A percentile compares a stretch with the other conserved stretches of the same genome.
phyloP scores from a whole-genome alignment of 2,797 vertebrate species.

The Fistularia commersonii region DNA sequence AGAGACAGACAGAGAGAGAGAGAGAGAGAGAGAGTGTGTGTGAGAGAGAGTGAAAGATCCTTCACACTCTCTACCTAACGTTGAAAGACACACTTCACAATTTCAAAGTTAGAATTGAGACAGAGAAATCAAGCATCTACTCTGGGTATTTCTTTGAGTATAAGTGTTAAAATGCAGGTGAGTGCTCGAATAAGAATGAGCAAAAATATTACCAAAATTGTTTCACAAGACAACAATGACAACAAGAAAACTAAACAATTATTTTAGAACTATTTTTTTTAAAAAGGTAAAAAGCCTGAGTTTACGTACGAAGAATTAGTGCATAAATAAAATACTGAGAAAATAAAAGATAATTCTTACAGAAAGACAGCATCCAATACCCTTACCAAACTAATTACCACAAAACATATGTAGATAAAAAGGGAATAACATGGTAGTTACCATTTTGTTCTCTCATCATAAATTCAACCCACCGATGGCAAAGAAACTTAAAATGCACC shows the following conservation, averaged over 20 bases:
- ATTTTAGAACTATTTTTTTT: background rate
- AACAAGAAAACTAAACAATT: slow-evolving; percentile 1
- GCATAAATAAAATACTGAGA: slow-evolving; percentile 8
- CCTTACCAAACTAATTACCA: slow-evolving; percentile 5
- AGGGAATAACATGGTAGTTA: slow-evolving; percentile 76
- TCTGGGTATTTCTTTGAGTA: slow-evolving; percentile 1
- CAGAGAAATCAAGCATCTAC: slow-evolving; percentile 9
- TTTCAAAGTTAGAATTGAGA: slow-evolving; percentile 22
- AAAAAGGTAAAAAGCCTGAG: background rate
- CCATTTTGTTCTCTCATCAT: slow-evolving; percentile 89
- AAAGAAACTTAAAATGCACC: slow-evolving; percentile 56
- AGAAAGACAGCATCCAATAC: slow-evolving; percentile 11
- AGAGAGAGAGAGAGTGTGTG: slow-evolving; percentile 24
- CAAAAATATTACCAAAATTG: background rate
- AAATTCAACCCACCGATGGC: slow-evolving; percentile 69
- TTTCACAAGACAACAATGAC: slow-evolving; percentile 5
- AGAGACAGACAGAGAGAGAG: slow-evolving; percentile 44
- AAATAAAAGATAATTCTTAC: background rate
- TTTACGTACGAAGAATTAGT: too few relatives aligned
- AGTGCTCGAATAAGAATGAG: background rate
- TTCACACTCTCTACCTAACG: slow-evolving; percentile 36
- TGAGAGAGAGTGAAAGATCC: slow-evolving; percentile 30
- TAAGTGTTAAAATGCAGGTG: slow-evolving; percentile 3
- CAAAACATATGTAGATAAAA: slow-evolving; percentile 40
- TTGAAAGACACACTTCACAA: slow-evolving; percentile 33